These are phyloP conservation scores for Pygmarrhopalites habei DNA, from an alignment of 1,140 invertebrate species.

Conservation along the genomic window DNA sequence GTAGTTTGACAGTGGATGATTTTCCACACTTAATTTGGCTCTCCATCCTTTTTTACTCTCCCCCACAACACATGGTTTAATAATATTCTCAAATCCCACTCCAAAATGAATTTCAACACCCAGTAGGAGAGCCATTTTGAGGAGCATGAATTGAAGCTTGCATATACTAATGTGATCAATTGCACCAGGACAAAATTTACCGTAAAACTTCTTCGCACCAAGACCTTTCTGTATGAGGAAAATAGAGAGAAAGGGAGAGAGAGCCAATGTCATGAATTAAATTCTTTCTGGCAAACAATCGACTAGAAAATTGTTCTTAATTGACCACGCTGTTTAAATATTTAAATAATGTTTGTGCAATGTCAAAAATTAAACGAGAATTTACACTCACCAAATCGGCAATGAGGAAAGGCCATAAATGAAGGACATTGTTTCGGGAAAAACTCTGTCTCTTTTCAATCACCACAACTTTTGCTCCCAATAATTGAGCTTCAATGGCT, in stretches of 20 bases:
- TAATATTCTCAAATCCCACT: constrained; percentile 47
- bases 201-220: constrained; percentile 56
- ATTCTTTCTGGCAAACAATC: no score
- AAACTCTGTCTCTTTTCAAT: constrained; percentile 47
- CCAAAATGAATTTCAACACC: constrained; percentile 54
- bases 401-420: constrained; percentile 58
- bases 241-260: no score
- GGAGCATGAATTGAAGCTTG: constrained; percentile 50
- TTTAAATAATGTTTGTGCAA: no score
- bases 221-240: no score
- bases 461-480: constrained; percentile 50
- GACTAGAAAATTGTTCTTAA: no score
- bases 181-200: constrained; percentile 56
- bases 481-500: constrained; percentile 79
- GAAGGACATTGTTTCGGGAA: constrained; percentile 56
- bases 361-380: no score
- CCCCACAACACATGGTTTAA: constrained; percentile 42
- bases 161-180: constrained; percentile 56
- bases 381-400: no score
- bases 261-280: no score
- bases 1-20: constrained; percentile 48
- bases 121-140: constrained; percentile 52
- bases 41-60: constrained; percentile 46
- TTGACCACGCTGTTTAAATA: no score
- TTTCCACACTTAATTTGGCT: constrained; percentile 45